phyloP scores from a whole-genome alignment of 2,797 vertebrate species.

The Columba guinea region DNA sequence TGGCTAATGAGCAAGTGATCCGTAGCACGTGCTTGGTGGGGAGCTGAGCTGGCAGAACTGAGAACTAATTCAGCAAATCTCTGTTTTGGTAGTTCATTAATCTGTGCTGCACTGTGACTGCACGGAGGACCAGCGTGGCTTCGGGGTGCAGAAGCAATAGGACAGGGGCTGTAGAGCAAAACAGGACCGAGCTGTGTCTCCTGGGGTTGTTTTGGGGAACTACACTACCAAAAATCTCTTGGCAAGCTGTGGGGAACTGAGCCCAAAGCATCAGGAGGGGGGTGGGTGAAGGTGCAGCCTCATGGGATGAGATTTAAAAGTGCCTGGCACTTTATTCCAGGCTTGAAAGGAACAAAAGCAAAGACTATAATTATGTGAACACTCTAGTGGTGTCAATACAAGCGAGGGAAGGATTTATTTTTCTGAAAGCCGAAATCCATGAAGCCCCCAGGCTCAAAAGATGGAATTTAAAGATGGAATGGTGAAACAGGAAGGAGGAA shows the following conservation, averaged over 20 bases:
- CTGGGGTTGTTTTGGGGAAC: background rate
- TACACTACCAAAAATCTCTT: background rate
- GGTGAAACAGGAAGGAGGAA: no score
- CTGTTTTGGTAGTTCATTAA: background rate
- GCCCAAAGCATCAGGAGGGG: background rate
- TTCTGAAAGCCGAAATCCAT: background rate
- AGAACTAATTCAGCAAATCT: background rate
- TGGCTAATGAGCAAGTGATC: background rate
- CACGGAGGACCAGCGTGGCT: rapidly evolving
- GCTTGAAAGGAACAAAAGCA: background rate
- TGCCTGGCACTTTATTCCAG: background rate
- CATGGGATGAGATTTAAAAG: rapidly evolving
- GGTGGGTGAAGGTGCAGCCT: background rate
- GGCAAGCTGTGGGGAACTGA: background rate
- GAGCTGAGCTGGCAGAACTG: background rate
- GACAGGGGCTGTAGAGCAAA: background rate
- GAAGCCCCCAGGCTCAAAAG: background rate
- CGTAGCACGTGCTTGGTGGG: rapidly evolving
- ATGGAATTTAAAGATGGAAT: no score
- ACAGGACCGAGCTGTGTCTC: background rate
- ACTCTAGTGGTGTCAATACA: background rate
- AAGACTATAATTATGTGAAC: background rate
- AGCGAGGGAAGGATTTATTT: background rate
- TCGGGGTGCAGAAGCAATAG: background rate
- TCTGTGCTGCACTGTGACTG: background rate